Conservation (phyloP, 2,888 invertebrate species). For the Mycalesis mineus region DNA sequence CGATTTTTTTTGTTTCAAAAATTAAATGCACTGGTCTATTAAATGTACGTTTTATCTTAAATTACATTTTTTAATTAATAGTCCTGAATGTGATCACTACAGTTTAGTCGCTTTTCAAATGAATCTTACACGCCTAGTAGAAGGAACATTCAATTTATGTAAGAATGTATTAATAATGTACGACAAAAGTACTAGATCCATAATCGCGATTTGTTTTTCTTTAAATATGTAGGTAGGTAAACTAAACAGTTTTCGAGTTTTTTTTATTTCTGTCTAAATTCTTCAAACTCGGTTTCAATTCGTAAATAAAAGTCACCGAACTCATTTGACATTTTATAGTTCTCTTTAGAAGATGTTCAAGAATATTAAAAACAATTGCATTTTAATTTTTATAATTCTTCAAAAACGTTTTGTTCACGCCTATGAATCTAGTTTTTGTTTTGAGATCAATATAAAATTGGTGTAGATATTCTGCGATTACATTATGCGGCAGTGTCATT, state of each 20-base stretch:
- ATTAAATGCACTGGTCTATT: too few relatives aligned
- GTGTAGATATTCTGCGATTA: neutral
- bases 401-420: neutral
- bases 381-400: neutral
- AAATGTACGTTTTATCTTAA: neutral
- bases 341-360: too few relatives aligned
- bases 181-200: neutral
- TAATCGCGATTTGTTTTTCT: neutral
- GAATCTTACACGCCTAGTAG: neutral
- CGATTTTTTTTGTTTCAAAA: too few relatives aligned
- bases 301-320: too few relatives aligned
- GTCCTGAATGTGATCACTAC: neutral
- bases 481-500: neutral
- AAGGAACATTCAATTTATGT: neutral
- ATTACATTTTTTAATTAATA: neutral
- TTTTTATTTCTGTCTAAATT: too few relatives aligned
- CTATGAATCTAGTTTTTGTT: conserved; percentile 4
- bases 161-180: neutral
- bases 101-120: neutral
- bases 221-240: too few relatives aligned
- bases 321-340: too few relatives aligned
- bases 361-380: too few relatives aligned
- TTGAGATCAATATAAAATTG: neutral
- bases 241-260: too few relatives aligned
- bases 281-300: too few relatives aligned